Base-by-base conservation (phyloP, 2,113 vertebrate species). In the Carassius carassius region DNA sequence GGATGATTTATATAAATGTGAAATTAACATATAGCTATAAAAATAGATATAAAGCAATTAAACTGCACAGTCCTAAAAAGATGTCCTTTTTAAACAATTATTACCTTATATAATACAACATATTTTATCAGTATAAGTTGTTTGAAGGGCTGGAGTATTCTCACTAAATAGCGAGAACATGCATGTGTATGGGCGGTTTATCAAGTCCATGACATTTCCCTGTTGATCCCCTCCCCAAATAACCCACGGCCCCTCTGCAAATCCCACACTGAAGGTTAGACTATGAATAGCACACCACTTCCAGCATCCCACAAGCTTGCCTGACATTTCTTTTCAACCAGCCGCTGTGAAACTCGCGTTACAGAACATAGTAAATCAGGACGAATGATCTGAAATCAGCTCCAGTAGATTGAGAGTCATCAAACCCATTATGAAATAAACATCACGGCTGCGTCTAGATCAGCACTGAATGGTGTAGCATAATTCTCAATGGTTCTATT, bases 261-360 rank as follows among this genome's bases (percentile, higher is more conserved):
- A 90, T 88, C 49, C 1, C 41, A 84, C 62, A 44, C 51, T 84
- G 87, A 92, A 92, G 88, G 90, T 90, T 88, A 89, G 60, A 9
- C 92, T 92, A 91, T 92, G 82, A 92, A 93, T 94, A 94, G 91
- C 72, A 14, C 90, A 88, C 89, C 91, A 89, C 83, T 88, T 23
- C 75, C 82, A 93, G 92, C 81, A 89, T 92, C 89, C 2, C 35
- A 51, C 47, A 69, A 56, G 19, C 23, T 25, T 79, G 74, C 49
- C 77, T 87, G 84, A 87, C 86, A 73, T 86, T 89, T 86, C 83
- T 82, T 44, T 81, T 86, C 58, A 82, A 65, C 19, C 17, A 10
- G 85, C 82, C 60, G 60, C 54, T 75, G 49, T 65, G 60, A 56
- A 54, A 69, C 78, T 88, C 84, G 9, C 29, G 60, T 86, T 86